A percentile compares a stretch with the other conserved stretches of the same genome.
Conservation (phyloP, 2,113 vertebrate genomes). For the Sylvietta virens region DNA sequence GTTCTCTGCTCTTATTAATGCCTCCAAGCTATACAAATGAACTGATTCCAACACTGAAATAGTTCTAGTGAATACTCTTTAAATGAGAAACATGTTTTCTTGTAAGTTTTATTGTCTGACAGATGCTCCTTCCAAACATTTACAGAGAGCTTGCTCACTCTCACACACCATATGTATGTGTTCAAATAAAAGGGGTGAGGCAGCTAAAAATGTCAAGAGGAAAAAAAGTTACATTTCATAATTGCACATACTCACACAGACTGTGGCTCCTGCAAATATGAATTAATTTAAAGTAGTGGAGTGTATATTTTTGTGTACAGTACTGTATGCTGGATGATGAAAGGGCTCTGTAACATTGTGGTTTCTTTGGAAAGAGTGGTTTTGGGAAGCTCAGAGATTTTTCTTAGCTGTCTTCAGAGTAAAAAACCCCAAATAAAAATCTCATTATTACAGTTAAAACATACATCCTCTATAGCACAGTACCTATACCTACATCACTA, state of each 20-base stretch:
- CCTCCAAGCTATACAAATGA: constrained; percentile 52
- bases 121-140: constrained; percentile 65
- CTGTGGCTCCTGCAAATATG: constrained; percentile 19
- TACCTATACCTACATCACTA: neutral
- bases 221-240: constrained; percentile 35
- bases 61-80: constrained; percentile 30
- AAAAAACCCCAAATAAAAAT: neutral
- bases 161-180: constrained; percentile 52
- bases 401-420: constrained; percentile 17
- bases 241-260: constrained; percentile 47
- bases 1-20: constrained; percentile 45
- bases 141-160: constrained; percentile 52
- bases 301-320: constrained; percentile 21
- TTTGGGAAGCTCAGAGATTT: constrained; percentile 11
- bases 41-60: constrained; percentile 27
- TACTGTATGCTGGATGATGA: constrained; percentile 14
- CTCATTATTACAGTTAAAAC: neutral
- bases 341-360: constrained; percentile 34
- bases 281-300: constrained; percentile 45
- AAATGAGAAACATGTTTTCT: constrained; percentile 61
- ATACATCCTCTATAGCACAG: neutral
- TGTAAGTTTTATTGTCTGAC: constrained; percentile 60
- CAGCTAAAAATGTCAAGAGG: constrained; percentile 52
- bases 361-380: constrained; percentile 31
- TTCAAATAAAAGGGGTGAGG: constrained; percentile 56